phyloP scores from a whole-genome alignment of 2,113 vertebrate species.

The Caretta caretta region DNA sequence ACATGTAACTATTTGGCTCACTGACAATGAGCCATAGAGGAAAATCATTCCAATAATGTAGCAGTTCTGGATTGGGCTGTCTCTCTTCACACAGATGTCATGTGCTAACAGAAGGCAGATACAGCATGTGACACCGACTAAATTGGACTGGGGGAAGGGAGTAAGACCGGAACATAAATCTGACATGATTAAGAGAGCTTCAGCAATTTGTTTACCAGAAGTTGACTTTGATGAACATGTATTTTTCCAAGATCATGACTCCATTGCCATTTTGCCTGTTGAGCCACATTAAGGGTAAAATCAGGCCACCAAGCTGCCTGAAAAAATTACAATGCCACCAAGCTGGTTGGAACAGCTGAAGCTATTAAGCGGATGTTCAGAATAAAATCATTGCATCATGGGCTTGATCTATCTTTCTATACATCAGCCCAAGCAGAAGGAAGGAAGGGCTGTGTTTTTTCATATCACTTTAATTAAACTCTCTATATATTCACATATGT shows the following conservation, averaged over 20 bases:
- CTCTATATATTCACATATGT: background rate
- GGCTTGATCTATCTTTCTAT: background rate
- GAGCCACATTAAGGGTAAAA: slow-evolving; percentile 53
- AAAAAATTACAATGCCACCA: background rate
- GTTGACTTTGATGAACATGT: slow-evolving; percentile 58
- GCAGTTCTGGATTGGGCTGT: background rate
- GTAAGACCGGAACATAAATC: slow-evolving; percentile 19
- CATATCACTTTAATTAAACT: background rate
- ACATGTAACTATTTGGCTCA: background rate
- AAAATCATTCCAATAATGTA: slow-evolving; percentile 18
- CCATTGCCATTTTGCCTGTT: slow-evolving; percentile 23
- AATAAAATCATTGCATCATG: background rate
- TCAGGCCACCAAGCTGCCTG: slow-evolving; percentile 28
- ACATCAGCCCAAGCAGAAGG: background rate
- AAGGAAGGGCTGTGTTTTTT: background rate
- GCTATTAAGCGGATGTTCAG: background rate
- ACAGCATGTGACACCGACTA: background rate
- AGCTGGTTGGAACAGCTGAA: background rate
- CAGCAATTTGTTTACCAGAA: slow-evolving; percentile 45
- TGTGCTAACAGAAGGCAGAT: slow-evolving; percentile 32
- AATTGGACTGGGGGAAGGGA: background rate
- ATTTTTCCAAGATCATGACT: background rate
- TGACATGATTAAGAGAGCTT: slow-evolving; percentile 38
- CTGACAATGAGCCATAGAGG: background rate
- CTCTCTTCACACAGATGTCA: slow-evolving; percentile 9